Base-by-base conservation (phyloP, 2,888 invertebrate species). In the Plutella xylostella region DNA sequence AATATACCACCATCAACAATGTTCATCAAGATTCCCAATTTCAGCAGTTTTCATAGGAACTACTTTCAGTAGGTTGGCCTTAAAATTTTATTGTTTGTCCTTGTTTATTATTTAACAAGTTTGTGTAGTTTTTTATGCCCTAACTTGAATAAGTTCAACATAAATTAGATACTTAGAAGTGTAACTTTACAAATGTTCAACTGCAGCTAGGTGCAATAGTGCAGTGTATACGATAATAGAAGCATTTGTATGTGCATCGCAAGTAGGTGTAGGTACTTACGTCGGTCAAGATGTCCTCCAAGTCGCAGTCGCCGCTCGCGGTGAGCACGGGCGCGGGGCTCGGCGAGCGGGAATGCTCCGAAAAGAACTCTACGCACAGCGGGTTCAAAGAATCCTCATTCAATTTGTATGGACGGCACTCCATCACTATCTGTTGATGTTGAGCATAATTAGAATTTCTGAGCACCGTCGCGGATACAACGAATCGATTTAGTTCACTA, bases 231-330 rank as follows among this genome's bases (percentile, higher is more conserved):
- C n/a, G n/a, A n/a, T n/a, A n/a, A n/a, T n/a, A n/a, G n/a, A n/a
- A n/a, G n/a, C n/a, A n/a, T n/a, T n/a, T n/a, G n/a, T n/a, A 33
- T 33, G 33, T 15, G 41, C 45, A 28, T 28, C 31, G 37, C 33
- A 52, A 42, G 39, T 40, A 22, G 31, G 3, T 12, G 35, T 46
- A 21, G 11, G 25, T 33, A 79, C 82, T 70, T 68, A 83, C 83
- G 74, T 83, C 83, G 72, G 71, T 79, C 70, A 83, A 77, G 62
- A 83, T 78, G 77, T 83, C 83, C 61, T 83, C 82, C 67, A 83
- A 67, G 61, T 80, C 80, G 55, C 72, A 73, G 65, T 68, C 68
- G 52, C 69, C 68, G 72, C 72, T 79, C 50, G 77, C 72, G 40
- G 68, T 60, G 52, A 83, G 64, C 47, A 80, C 72, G 43, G 82